Conservation (phyloP, 2,113 vertebrate genomes). For the Takifugu flavidus region DNA sequence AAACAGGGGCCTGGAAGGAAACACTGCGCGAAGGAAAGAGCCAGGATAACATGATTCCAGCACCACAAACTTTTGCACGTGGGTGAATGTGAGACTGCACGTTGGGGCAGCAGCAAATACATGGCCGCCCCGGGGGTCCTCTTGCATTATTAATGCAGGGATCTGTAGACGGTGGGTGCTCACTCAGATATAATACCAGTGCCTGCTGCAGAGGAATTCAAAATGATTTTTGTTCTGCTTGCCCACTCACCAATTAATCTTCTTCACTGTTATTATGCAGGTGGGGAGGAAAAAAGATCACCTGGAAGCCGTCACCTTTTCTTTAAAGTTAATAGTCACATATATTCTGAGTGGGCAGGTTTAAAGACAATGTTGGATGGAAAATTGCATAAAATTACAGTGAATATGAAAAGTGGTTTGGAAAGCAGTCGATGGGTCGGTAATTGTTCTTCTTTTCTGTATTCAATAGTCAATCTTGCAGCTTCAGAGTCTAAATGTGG, state of each 20-base stretch:
- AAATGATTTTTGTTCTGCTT: conserved; percentile 49
- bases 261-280: conserved; percentile 52
- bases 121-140: conserved; percentile 61
- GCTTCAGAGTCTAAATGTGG: conserved; percentile 10
- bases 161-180: conserved; percentile 49
- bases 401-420: conserved; percentile 8
- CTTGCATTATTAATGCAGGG: conserved; percentile 71
- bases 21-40: conserved; percentile 26
- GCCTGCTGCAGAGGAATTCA: conserved; percentile 45
- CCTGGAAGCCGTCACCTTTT: conserved; percentile 24
- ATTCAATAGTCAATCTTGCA: conserved; percentile 13
- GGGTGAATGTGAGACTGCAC: conserved; percentile 9
- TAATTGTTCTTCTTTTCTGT: conserved; percentile 14
- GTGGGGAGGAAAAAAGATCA: conserved; percentile 8
- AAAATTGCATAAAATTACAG: conserved; percentile 24
- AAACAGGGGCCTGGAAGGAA: conserved; percentile 20
- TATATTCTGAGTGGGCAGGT: background rate
- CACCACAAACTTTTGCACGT: conserved; percentile 6
- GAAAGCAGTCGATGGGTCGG: conserved; percentile 13
- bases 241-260: conserved; percentile 57
- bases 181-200: conserved; percentile 61
- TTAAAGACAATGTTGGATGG: conserved; percentile 6
- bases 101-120: conserved; percentile 52
- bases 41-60: conserved; percentile 23
- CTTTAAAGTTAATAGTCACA: conserved; percentile 24